phyloP scores from a whole-genome alignment of 2,113 vertebrate species.

The Apus apus region DNA sequence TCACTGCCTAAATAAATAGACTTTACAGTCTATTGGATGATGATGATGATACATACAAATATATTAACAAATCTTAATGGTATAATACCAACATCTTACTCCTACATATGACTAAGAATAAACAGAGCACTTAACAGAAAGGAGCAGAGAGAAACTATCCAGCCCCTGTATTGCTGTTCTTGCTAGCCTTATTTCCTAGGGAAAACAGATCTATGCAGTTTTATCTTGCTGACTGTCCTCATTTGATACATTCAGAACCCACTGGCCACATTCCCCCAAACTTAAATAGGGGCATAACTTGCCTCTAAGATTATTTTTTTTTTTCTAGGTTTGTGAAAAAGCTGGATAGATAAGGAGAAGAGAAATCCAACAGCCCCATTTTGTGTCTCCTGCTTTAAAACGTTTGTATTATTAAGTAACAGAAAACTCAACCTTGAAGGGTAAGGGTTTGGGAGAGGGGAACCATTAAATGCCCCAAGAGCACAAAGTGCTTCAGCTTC shows the following conservation, averaged over 20 bases:
- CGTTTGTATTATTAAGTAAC: background rate
- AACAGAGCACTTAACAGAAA: background rate
- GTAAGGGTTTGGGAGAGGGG: fast-evolving
- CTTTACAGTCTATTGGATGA: background rate
- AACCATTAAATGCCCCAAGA: background rate
- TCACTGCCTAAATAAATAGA: slow-evolving; percentile 29
- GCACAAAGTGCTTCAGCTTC: background rate
- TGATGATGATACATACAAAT: background rate
- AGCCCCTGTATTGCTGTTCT: background rate
- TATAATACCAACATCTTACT: background rate
- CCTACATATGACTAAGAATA: background rate
- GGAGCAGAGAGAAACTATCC: background rate
- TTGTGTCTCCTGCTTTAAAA: background rate
- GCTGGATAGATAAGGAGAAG: background rate
- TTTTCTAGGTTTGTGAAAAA: background rate
- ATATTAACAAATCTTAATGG: background rate
- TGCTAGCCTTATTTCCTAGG: background rate
- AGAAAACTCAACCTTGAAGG: background rate
- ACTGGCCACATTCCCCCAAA: fast-evolving
- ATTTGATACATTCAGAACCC: background rate
- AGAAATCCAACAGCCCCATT: background rate
- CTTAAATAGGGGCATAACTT: background rate
- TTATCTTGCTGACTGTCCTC: background rate
- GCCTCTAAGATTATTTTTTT: background rate
- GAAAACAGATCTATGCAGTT: background rate